Evolutionary conservation across 2,888 invertebrate genomes (phyloP).

Genomic region (Thelaira solivaga): DNA sequence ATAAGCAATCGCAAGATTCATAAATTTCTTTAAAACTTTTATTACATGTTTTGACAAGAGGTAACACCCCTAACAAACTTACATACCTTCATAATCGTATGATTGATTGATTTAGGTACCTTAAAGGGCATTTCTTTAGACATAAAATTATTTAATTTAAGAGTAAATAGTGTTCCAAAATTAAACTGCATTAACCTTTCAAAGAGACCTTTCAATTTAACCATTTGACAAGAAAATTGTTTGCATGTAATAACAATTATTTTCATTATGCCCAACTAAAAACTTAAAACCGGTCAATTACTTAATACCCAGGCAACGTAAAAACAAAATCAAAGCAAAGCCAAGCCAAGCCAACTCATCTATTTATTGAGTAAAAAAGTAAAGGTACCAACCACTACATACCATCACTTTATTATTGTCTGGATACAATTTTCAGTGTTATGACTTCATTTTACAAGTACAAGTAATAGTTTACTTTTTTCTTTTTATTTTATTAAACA

Average conservation of each 20-base stretch:
- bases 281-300: constrained; percentile 40
- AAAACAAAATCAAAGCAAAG: neutral
- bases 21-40: too few relatives aligned
- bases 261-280: constrained; percentile 14
- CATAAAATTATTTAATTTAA: neutral
- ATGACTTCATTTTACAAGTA: constrained; percentile 54
- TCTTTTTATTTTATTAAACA: neutral
- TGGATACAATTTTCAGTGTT: constrained; percentile 25
- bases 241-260: constrained; percentile 52
- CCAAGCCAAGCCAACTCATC: constrained; percentile 5
- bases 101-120: too few relatives aligned
- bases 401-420: constrained; percentile 21
- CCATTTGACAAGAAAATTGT: constrained; percentile 7
- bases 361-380: too few relatives aligned
- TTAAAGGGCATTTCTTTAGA: too few relatives aligned
- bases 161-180: neutral
- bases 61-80: too few relatives aligned
- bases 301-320: constrained; percentile 40
- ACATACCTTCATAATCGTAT: too few relatives aligned
- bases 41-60: too few relatives aligned
- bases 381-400: too few relatives aligned
- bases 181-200: constrained; percentile 41
- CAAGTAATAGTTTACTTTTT: constrained; percentile 9
- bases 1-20: too few relatives aligned
- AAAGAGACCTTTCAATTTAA: constrained; percentile 18